Evolutionary conservation across 2,797 vertebrate genomes (phyloP), one percentile per base, ranked within the genome.

Genomic region (Lutjanus campechanus): DNA sequence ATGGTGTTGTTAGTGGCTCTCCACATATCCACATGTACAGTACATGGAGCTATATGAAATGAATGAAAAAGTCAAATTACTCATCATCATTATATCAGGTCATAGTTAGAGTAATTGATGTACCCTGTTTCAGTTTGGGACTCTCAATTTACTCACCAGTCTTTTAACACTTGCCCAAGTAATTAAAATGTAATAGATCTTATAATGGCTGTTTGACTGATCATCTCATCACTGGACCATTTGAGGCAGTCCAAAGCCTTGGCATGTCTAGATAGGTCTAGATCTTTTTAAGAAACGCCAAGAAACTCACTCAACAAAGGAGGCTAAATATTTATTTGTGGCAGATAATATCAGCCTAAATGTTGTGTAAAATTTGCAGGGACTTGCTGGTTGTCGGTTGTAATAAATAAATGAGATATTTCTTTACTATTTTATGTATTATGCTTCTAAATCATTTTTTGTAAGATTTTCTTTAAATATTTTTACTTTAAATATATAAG

Each of bases 1-100:
- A 95, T 94, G 65, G 79, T 84, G 92, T 92, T 93, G 93, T 93
- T 91, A 90, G 86, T 80, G 90, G 85, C 83, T 77, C 86, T 85
- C 66, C 67, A 59, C 64, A 78, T 75, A 73, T 65, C 69, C 86
- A 64, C 86, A 77, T 75, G 79, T 73, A 77, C 56, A 55, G 71
- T 46, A 58, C 78, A 85, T 53, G 69, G 79, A 75, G 82, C 51
- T 59, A 53, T 88, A 73, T 81, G 67, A 88, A 93, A 84, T 87
- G 67, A 81, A 76, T 47, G 73, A 54, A 86, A 88, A 90, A 89
- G 85, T 81, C 76, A 76, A 89, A 92, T 89, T 79, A 88, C 84
- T 89, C 76, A 84, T 92, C 77, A 84, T 88, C 69, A 78, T 88
- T 77, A 85, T 83, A 82, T 88, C 73, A 83, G 81, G 84, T 84